Percentiles rank a stretch among this genome's conserved stretches.
Evolutionary conservation across 2,888 invertebrate species (phyloP).

Genomic region (Tenthredo mesomela): DNA sequence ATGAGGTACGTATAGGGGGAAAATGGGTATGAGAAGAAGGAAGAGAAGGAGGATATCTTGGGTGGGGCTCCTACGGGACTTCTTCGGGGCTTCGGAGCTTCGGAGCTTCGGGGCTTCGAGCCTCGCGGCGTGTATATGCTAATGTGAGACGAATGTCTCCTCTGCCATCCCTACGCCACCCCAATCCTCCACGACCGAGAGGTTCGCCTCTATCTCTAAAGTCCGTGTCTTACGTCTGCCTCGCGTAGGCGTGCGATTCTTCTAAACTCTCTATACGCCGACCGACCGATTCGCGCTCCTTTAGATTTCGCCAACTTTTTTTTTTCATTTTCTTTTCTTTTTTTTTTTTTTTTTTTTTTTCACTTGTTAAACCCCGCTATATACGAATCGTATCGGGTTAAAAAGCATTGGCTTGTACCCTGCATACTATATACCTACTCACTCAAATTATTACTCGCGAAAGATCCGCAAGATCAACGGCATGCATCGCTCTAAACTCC

Average conservation of each 20-base stretch:
- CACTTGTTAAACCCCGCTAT: neutral
- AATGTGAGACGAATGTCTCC: conserved; percentile 78
- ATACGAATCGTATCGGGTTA: neutral
- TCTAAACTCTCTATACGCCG: conserved; percentile 72
- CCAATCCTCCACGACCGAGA: conserved; percentile 62
- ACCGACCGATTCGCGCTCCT: conserved; percentile 56
- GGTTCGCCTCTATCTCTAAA: conserved; percentile 60
- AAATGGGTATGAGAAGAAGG: conserved; percentile 48
- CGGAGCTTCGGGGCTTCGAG: conserved; percentile 59
- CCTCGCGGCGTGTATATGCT: conserved; percentile 76
- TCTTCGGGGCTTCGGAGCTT: conserved; percentile 32
- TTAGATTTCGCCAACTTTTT: conserved; percentile 54
- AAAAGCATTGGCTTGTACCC: neutral
- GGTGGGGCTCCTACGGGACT: conserved; percentile 57
- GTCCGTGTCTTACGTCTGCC: conserved; percentile 52
- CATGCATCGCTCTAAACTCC: neutral
- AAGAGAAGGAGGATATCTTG: conserved; percentile 36
- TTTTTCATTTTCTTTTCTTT: conserved; percentile 52
- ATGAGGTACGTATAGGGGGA: conserved; percentile 46
- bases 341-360: neutral
- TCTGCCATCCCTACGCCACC: conserved; percentile 62
- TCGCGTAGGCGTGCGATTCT: conserved; percentile 71
- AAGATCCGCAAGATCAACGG: neutral
- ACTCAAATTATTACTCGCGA: neutral
- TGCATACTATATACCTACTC: neutral